Percentiles rank a stretch among this genome's conserved stretches.
Evolutionary conservation across 2,113 vertebrate species (phyloP).

Genomic region (Phyllostomus discolor): DNA sequence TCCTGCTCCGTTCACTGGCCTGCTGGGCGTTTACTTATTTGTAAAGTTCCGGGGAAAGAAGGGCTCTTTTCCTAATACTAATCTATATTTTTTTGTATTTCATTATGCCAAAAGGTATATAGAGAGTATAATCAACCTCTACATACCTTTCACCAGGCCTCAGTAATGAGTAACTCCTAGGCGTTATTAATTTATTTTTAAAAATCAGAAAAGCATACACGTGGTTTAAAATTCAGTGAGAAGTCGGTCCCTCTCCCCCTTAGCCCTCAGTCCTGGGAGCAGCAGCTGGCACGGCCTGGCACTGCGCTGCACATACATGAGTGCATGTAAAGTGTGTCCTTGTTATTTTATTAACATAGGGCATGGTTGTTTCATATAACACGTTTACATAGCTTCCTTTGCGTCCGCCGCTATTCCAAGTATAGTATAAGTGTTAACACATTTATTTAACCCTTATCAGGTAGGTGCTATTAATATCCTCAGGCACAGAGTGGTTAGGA

Average conservation of each 20-base stretch:
- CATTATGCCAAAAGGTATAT: background rate
- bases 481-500: background rate
- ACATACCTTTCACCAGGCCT: background rate
- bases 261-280: background rate
- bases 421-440: background rate
- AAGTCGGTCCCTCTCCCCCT: background rate
- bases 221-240: background rate
- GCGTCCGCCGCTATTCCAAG: background rate
- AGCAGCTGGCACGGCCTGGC: background rate
- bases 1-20: accelerated
- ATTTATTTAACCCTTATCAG: background rate
- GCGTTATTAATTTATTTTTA: background rate
- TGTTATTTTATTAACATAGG: background rate
- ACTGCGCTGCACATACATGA: background rate
- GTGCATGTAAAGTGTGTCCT: background rate
- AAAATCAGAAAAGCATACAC: background rate
- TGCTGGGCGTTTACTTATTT: background rate
- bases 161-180: background rate
- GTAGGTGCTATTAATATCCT: background rate
- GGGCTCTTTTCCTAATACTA: background rate
- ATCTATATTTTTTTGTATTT: background rate
- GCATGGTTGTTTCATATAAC: background rate
- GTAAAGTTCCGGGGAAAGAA: background rate
- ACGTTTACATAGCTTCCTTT: background rate
- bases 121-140: background rate